Conservation (phyloP, 2,113 vertebrate genomes). For the Calyptommatus sinebrachiatus region DNA sequence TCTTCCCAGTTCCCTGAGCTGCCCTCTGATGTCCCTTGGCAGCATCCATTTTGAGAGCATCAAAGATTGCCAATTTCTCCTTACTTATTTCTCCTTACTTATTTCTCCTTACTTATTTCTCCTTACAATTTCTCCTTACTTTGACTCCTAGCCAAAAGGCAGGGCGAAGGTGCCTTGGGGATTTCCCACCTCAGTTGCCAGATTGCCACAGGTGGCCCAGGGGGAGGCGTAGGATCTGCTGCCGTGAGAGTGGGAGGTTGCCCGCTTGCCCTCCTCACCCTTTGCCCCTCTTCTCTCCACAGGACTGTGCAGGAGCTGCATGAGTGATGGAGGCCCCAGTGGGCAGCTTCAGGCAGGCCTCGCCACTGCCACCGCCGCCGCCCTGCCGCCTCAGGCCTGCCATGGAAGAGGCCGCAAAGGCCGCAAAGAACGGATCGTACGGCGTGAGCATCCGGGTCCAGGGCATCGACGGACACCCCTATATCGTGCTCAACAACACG, state of each 20-base stretch:
- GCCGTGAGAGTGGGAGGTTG: background rate
- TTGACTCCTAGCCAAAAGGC: too few species aligned
- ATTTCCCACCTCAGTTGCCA: background rate
- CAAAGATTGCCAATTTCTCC: too few species aligned
- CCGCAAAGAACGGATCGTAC: constrained; percentile 79
- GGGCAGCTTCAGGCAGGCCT: constrained; percentile 74
- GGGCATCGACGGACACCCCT: constrained; percentile 95
- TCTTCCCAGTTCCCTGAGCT: too few species aligned
- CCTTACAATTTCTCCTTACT: too few species aligned
- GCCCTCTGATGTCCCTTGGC: too few species aligned
- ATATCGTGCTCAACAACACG: constrained; percentile 93
- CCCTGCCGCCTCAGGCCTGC: constrained; percentile 64
- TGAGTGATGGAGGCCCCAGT: constrained; percentile 87
- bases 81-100: too few species aligned
- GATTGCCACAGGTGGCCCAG: background rate
- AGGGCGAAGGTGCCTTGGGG: too few species aligned
- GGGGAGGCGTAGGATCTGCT: background rate
- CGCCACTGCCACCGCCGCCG: constrained; percentile 66
- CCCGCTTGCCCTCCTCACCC: background rate
- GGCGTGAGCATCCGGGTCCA: constrained; percentile 96
- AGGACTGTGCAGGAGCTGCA: constrained; percentile 34
- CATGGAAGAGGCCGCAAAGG: constrained; percentile 58
- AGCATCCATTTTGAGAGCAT: too few species aligned
- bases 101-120: too few species aligned
- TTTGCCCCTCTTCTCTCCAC: constrained; percentile 23